A percentile compares a stretch with the other conserved stretches of the same genome.
These are phyloP conservation scores for Hepsetus odoe DNA, from an alignment of 2,113 vertebrate genomes.

Conservation along the genomic window DNA sequence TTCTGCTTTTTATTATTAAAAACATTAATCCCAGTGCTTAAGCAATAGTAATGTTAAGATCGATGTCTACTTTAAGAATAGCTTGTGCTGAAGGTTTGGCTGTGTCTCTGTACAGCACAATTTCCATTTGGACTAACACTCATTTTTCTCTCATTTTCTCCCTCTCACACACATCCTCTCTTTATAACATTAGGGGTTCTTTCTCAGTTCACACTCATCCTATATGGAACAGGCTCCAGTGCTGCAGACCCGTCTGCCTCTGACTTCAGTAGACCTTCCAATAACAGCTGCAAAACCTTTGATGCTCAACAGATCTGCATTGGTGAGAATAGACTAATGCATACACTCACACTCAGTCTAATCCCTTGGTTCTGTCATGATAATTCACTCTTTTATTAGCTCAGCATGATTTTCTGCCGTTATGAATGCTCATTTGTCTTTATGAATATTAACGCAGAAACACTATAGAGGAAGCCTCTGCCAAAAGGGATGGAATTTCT, in stretches of 20 bases:
- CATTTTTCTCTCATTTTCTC: slow-evolving; percentile 1
- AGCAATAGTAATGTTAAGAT: too few relatives aligned
- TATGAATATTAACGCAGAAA: slow-evolving; percentile 36
- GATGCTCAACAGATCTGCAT: slow-evolving; percentile 93
- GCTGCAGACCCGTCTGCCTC: slow-evolving; percentile 73
- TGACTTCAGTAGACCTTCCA: slow-evolving; percentile 83
- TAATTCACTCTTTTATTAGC: slow-evolving; percentile 20
- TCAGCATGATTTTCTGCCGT: slow-evolving; percentile 6
- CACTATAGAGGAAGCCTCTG: not conserved
- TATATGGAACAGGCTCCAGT: slow-evolving; percentile 85
- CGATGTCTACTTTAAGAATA: too few relatives aligned
- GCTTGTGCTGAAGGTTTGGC: not conserved
- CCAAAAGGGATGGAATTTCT: slow-evolving; percentile 9
- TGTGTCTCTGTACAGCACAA: not conserved
- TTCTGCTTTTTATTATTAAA: too few relatives aligned
- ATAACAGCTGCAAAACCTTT: slow-evolving; percentile 93
- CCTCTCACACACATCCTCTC: slow-evolving; percentile 12
- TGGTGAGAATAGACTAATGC: slow-evolving; percentile 78
- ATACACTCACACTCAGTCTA: not conserved
- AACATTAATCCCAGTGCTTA: too few relatives aligned
- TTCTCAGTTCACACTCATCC: slow-evolving; percentile 89
- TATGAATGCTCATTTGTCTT: slow-evolving; percentile 44
- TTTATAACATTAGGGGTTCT: slow-evolving; percentile 80
- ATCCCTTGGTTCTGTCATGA: not conserved
- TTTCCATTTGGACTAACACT: not conserved